phyloP scores from a whole-genome alignment of 2,113 vertebrate genomes.

The Tachuris rubrigastra region DNA sequence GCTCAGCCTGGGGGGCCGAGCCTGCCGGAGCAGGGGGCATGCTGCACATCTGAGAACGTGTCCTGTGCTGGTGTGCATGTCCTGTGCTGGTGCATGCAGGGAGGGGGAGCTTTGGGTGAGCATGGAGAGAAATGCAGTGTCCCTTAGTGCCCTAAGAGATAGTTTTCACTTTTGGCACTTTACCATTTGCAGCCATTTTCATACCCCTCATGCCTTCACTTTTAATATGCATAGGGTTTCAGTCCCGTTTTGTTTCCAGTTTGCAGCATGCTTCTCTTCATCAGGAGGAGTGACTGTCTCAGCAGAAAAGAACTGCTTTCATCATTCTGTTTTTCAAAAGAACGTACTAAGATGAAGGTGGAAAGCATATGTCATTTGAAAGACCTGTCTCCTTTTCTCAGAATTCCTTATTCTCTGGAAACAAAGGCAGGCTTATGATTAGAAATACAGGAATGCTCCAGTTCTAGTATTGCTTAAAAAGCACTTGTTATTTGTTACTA shows the following conservation, averaged over 20 bases:
- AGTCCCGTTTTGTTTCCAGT: slow-evolving; percentile 11
- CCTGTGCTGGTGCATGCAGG: not conserved
- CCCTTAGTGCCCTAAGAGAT: not conserved
- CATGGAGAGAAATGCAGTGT: not conserved
- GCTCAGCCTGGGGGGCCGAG: not conserved
- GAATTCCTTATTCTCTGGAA: not conserved
- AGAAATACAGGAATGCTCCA: not conserved
- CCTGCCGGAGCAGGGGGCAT: not conserved
- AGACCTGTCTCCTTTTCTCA: not conserved
- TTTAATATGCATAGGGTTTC: not conserved
- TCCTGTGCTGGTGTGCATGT: too few relatives aligned
- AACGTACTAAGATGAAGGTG: not conserved
- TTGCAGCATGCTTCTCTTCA: slow-evolving; percentile 10
- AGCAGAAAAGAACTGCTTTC: not conserved
- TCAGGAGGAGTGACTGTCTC: not conserved
- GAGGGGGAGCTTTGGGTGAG: not conserved
- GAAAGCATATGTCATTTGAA: not conserved
- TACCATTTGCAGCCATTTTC: not conserved
- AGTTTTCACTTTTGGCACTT: not conserved
- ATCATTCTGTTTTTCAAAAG: not conserved
- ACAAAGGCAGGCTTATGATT: not conserved
- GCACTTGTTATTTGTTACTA: slow-evolving; percentile 14
- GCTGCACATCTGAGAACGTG: rapidly evolving
- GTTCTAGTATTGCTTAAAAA: not conserved
- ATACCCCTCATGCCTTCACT: not conserved